These are phyloP conservation scores for Lepus europaeus DNA, from an alignment of 2,113 vertebrate genomes.

Conservation along the genomic window DNA sequence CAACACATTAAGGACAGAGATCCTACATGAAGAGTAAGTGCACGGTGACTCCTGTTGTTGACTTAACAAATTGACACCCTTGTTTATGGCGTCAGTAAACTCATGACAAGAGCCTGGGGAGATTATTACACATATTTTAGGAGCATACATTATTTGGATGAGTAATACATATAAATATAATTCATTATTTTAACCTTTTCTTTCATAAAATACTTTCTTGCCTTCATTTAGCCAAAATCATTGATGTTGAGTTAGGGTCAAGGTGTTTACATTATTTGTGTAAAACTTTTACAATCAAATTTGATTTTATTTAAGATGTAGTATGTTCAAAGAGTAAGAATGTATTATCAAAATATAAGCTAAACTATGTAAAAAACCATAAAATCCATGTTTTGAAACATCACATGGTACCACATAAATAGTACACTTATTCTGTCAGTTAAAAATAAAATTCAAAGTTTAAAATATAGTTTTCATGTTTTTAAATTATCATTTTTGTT, in stretches of 20 bases:
- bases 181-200: background rate
- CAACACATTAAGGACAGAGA: too few relatives aligned
- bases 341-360: too few relatives aligned
- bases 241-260: background rate
- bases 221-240: background rate
- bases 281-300: background rate
- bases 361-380: too few relatives aligned
- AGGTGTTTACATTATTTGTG: slow-evolving; percentile 9
- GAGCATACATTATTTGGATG: background rate
- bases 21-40: too few relatives aligned
- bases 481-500: background rate
- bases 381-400: too few relatives aligned
- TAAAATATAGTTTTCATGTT: background rate
- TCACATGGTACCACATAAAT: too few relatives aligned
- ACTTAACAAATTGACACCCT: too few relatives aligned
- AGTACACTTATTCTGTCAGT: too few relatives aligned
- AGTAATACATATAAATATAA: slow-evolving; percentile 40
- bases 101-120: too few relatives aligned
- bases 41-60: too few relatives aligned
- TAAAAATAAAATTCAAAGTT: background rate
- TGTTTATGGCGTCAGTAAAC: too few relatives aligned
- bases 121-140: background rate
- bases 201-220: slow-evolving; percentile 25
- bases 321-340: too few relatives aligned
- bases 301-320: background rate